phyloP scores from a whole-genome alignment of 2,888 invertebrate species.

The Cephus rjabovi region DNA sequence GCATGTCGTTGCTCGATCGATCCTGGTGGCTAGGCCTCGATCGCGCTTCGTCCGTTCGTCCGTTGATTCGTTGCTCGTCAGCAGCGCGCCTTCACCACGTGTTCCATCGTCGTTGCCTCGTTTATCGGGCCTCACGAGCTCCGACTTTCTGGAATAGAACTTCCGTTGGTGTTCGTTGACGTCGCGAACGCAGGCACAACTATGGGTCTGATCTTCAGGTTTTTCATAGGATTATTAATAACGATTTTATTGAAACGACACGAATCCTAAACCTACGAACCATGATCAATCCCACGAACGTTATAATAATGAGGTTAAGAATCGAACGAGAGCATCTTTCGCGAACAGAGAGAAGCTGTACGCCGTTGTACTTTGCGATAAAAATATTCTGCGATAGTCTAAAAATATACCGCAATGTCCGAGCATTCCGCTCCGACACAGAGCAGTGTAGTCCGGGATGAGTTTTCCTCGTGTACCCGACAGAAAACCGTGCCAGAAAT shows the following conservation, averaged over 20 bases:
- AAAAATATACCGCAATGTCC: constrained; percentile 4
- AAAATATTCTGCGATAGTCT: background rate
- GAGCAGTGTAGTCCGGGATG: background rate
- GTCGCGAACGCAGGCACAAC: background rate
- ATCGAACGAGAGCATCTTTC: constrained; percentile 1
- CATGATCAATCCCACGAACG: no score
- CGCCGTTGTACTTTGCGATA: background rate
- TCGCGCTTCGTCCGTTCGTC: background rate
- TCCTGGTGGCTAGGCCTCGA: background rate
- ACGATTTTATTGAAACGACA: background rate
- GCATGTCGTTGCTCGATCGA: constrained; percentile 33
- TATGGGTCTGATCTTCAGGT: background rate
- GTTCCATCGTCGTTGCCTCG: constrained; percentile 38
- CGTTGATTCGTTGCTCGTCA: constrained; percentile 38
- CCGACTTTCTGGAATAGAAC: constrained; percentile 30
- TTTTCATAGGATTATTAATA: background rate
- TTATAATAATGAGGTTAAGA: background rate
- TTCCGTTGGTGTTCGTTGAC: background rate
- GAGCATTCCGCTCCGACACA: background rate
- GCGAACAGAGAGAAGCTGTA: background rate
- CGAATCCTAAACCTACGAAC: background rate
- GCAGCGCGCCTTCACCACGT: constrained; percentile 40
- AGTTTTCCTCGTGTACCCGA: constrained; percentile 1
- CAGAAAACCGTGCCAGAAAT: background rate
- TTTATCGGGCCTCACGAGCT: constrained; percentile 30